Evolutionary conservation across 2,113 vertebrate species (phyloP).

Genomic region (Chitala chitala): DNA sequence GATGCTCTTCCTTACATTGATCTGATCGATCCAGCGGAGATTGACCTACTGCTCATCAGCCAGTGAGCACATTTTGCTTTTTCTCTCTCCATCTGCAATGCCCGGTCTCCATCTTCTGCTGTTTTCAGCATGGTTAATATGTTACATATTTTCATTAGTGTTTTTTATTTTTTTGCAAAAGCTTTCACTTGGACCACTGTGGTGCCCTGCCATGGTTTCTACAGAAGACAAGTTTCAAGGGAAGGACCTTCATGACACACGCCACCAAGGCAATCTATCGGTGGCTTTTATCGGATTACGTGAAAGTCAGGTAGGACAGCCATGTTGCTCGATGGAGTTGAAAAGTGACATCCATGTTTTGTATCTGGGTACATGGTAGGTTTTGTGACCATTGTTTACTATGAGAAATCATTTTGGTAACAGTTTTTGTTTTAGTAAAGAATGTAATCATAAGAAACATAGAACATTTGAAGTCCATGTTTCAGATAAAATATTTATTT

Average conservation of each 20-base stretch:
- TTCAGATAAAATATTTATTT: too few species aligned
- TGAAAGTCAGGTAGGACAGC: constrained; percentile 87
- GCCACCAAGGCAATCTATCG: constrained; percentile 99
- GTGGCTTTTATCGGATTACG: constrained; percentile 95
- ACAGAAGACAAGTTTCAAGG: constrained; percentile 98
- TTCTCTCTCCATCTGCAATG: neutral
- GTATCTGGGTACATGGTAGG: too few species aligned
- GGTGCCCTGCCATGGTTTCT: constrained; percentile 97
- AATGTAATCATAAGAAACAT: too few species aligned
- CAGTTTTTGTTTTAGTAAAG: too few species aligned
- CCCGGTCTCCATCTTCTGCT: neutral
- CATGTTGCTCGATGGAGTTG: neutral
- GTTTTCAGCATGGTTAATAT: neutral
- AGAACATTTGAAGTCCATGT: too few species aligned
- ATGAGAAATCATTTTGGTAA: too few species aligned
- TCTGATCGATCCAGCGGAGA: constrained; percentile 95
- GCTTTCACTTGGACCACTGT: constrained; percentile 97
- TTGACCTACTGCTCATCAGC: constrained; percentile 93
- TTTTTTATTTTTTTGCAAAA: constrained; percentile 43
- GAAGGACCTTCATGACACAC: constrained; percentile 96
- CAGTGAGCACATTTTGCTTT: constrained; percentile 78
- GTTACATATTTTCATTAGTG: neutral
- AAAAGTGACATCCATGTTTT: too few species aligned
- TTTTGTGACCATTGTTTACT: too few species aligned
- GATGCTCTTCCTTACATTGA: constrained; percentile 96